Evolutionary conservation across 2,888 invertebrate genomes (phyloP).

Genomic region (Melanostoma scalare): DNA sequence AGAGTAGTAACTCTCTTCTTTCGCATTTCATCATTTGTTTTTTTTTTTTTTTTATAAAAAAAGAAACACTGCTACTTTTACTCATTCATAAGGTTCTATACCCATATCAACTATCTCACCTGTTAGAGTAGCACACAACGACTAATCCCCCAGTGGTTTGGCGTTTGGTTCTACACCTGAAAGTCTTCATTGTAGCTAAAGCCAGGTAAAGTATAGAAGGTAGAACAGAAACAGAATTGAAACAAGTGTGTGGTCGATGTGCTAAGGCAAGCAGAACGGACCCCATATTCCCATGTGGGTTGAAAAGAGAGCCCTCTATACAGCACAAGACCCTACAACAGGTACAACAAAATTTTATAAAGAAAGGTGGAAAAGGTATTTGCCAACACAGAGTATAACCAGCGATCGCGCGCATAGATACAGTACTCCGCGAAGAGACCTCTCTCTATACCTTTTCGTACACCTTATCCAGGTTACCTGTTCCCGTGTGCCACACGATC

Average conservation of each 20-base stretch:
- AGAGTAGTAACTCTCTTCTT: constrained; percentile 59
- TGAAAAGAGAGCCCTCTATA: constrained; percentile 70
- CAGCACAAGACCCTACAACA: constrained; percentile 63
- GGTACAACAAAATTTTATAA: constrained; percentile 71
- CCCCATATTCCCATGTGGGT: constrained; percentile 59
- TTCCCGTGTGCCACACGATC: constrained; percentile 70
- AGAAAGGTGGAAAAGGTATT: constrained; percentile 72
- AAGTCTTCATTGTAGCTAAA: constrained; percentile 11
- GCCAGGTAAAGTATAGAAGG: constrained; percentile 11
- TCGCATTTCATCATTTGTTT: constrained; percentile 55
- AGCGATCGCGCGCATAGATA: constrained; percentile 69
- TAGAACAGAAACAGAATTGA: constrained; percentile 59
- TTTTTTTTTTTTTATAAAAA: neutral
- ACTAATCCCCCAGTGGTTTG: constrained; percentile 30
- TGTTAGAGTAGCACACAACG: constrained; percentile 53
- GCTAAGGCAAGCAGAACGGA: constrained; percentile 70
- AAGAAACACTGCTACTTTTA: constrained; percentile 53
- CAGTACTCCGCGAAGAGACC: constrained; percentile 64
- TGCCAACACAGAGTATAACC: constrained; percentile 61
- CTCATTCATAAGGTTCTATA: constrained; percentile 65
- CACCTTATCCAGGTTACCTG: constrained; percentile 73
- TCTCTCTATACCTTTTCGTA: constrained; percentile 65
- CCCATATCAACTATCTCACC: constrained; percentile 54
- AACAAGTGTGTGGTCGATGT: constrained; percentile 67
- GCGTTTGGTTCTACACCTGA: constrained; percentile 47